Conservation (phyloP, 2,113 vertebrate genomes). For the Terrapene triunguis region DNA sequence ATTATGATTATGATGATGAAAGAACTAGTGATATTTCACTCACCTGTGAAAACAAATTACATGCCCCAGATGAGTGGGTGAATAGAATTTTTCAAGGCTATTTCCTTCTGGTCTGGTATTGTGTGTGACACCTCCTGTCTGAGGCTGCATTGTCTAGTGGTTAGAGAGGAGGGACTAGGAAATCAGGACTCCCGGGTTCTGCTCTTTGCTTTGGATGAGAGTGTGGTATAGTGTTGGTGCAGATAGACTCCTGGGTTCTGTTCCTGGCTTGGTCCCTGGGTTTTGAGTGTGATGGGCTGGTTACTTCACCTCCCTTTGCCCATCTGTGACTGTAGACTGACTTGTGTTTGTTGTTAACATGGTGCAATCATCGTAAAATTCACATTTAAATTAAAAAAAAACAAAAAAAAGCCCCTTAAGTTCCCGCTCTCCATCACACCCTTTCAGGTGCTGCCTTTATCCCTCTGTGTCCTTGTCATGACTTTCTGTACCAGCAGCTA, state of each 20-base stretch:
- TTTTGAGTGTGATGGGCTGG: background rate
- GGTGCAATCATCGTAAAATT: background rate
- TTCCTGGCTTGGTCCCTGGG: background rate
- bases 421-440: background rate
- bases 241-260: background rate
- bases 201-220: background rate
- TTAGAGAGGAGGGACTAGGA: conserved; percentile 19
- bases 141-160: rapidly evolving
- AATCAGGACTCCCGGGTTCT: conserved; percentile 33
- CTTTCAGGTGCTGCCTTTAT: background rate
- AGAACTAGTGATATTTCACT: background rate
- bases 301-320: background rate
- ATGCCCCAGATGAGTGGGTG: background rate
- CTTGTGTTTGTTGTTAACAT: rapidly evolving
- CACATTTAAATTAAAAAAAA: background rate
- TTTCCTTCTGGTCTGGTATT: background rate
- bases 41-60: conserved; percentile 10
- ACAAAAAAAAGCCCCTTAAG: background rate
- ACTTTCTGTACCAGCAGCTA: background rate
- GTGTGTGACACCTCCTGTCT: background rate
- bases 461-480: background rate
- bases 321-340: background rate
- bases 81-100: conserved; percentile 24
- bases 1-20: background rate
- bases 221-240: background rate